Base-by-base conservation (phyloP, 2,113 vertebrate genomes). In the Vulpes lagopus region DNA sequence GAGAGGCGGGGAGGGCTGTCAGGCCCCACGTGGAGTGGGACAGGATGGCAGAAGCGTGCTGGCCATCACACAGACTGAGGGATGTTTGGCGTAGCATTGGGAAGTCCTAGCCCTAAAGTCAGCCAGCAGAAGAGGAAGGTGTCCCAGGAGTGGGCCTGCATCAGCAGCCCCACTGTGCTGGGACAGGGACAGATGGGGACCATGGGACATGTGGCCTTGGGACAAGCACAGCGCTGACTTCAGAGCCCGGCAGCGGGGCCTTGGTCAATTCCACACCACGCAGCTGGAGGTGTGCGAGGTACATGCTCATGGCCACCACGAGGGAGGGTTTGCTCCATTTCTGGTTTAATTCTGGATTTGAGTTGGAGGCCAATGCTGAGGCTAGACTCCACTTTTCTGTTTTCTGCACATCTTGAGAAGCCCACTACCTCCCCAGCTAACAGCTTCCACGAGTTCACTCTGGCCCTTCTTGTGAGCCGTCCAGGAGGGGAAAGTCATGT, bases 251-350 rank as follows among this genome's bases (percentile, higher is more conserved):
- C 53, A 16, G 65, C 43, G 11, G 30, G 17, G 19, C 62, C 38
- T 5, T 17, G 78, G 53, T 49, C 59, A 30, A 7, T 30, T 17
- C 38, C 10, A 32, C 25, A 20, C 8, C 35, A 16, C 49, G 53
- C 16, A n/a, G 23, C 25, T 38, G 9, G 9, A 19, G 16, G 60
- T 25, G 4, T 51, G n/a, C 20, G 0, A 38, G 14, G 27, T 11
- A 11, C 17, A 0, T 55, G 32, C 16, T 53, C 25, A 2, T 0
- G 2, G 19, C 51, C 5, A 10, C 38, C 69, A 10, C 3, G 2
- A 27, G 43, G 14, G 17, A n/a, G 67, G n/a, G 8, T 20, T 53
- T 55, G 49, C 22, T 23, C 43, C 38, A 23, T 32, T 3, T 15
- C 67, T 20, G 86, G 8, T 43, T 74, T 49, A 35, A 38, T 57